Percentiles rank a stretch among this genome's conserved stretches.
These are phyloP conservation scores for Agriopis marginaria DNA, from an alignment of 2,888 invertebrate genomes.

Conservation along the genomic window DNA sequence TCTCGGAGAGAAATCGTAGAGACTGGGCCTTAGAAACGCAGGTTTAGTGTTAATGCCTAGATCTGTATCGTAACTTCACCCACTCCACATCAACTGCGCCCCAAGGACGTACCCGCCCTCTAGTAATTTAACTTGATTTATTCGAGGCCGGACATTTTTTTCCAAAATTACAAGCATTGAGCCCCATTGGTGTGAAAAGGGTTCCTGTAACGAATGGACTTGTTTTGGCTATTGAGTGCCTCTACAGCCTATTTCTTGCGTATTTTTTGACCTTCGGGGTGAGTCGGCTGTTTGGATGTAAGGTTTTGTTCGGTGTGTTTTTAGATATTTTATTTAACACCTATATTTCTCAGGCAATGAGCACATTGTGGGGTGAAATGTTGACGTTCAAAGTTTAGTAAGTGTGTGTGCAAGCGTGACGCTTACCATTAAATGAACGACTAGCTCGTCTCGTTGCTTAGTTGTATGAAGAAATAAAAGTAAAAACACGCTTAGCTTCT, in stretches of 20 bases:
- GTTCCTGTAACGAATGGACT: constrained; percentile 31
- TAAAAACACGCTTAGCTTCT: too few species aligned
- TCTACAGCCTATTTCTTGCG: constrained; percentile 8
- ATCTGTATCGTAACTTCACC: background rate
- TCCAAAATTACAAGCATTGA: constrained; percentile 39
- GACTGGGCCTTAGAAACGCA: background rate
- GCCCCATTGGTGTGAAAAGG: constrained; percentile 33
- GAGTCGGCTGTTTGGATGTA: background rate
- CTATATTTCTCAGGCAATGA: too few species aligned
- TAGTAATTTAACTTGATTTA: constrained; percentile 45
- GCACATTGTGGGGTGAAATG: too few species aligned
- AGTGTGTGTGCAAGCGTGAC: too few species aligned
- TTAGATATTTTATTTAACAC: constrained; percentile 1
- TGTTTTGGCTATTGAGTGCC: constrained; percentile 28
- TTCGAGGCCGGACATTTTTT: constrained; percentile 43
- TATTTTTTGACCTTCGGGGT: constrained; percentile 6
- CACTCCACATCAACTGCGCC: constrained; percentile 12
- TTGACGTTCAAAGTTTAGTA: too few species aligned
- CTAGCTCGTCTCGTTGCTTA: too few species aligned
- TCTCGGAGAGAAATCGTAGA: too few species aligned
- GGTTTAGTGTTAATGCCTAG: background rate
- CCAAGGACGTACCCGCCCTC: constrained; percentile 34
- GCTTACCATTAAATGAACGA: too few species aligned
- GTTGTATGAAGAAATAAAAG: too few species aligned
- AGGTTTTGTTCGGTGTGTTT: background rate